phyloP scores from a whole-genome alignment of 1,140 invertebrate species.

The Tribolium castaneum region DNA sequence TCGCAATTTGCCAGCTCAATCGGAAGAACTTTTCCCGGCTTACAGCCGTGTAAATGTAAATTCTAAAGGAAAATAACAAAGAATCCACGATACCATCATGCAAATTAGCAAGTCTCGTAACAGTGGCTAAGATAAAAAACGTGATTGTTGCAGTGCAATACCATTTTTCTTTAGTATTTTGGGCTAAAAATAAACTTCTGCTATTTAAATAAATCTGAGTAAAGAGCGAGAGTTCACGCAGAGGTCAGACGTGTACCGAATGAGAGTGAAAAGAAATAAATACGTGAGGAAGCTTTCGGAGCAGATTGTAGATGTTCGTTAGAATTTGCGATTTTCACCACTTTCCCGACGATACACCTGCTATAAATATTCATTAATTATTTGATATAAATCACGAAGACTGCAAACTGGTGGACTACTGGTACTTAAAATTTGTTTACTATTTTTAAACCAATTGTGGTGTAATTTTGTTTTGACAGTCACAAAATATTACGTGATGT shows the following conservation, averaged over 20 bases:
- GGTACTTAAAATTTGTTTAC: neutral
- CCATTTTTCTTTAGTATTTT: neutral
- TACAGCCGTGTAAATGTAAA: neutral
- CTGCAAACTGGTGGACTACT: neutral
- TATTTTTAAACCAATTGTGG: neutral
- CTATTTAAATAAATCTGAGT: constrained; percentile 9
- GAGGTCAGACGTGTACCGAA: constrained; percentile 29
- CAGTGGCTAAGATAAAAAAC: neutral
- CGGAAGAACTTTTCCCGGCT: neutral
- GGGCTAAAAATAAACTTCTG: neutral
- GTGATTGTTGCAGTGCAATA: no score
- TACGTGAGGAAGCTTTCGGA: constrained; percentile 4
- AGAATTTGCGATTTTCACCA: constrained; percentile 4
- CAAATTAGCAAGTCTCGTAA: neutral
- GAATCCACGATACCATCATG: neutral
- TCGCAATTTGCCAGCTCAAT: neutral
- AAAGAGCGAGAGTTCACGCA: constrained; percentile 1
- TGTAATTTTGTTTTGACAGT: neutral
- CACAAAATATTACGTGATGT: neutral
- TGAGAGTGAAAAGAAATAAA: constrained; percentile 38
- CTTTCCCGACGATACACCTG: neutral
- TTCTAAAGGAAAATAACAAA: neutral
- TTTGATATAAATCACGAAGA: neutral
- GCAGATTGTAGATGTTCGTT: neutral
- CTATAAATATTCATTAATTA: neutral